Base-by-base conservation (phyloP, 2,113 vertebrate genomes). In the Phaethornis superciliosus region DNA sequence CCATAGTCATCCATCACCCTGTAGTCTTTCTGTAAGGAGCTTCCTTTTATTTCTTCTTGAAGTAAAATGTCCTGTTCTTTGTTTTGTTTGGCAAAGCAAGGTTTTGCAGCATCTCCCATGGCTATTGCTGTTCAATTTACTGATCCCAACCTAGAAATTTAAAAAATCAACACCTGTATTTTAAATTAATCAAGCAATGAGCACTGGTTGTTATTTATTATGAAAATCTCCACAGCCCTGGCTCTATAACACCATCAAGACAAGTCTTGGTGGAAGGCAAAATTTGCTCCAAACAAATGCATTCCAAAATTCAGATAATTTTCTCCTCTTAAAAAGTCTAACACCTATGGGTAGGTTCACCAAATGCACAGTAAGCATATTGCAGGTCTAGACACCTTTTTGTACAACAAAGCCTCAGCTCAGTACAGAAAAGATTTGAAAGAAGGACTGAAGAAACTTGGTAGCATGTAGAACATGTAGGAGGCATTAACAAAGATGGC, bases 101-200 rank as follows among this genome's bases (percentile, higher is more conserved):
- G 76, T 96, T 98, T 98, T 94, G 97, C 94, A 37, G 97, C 93
- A 95, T 99, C 98, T 95, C 98, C 98, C 98, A 99, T 99, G 78
- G 60, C 97, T 97, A 92, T 71, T 93, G 87, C 95, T 91, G 47
- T 94, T 96, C 77, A 86, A 37, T 65, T 83, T 77, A 94, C 67
- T 59, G 85, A 85, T 59, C 55, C 56, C 42, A 27, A 92, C 91
- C 97, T 98, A 93, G 77, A 81, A 95, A 89, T 60, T 7, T 74
- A 33, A 55, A 88, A 65, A 15, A 67, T 40, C 58, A 65, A 87
- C 96, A 85, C 13, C 15, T 27, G 24, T 5, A 71, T 59, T 96
- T 95, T 76, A 52, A 67, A 56, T 59, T 7, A 72, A 19, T 85
- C 56, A 40, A 85, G 20, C 0, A 3, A 88, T 24, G 69, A 94